Evolutionary conservation across 2,113 vertebrate genomes (phyloP).

Genomic region (Gambusia holbrooki): DNA sequence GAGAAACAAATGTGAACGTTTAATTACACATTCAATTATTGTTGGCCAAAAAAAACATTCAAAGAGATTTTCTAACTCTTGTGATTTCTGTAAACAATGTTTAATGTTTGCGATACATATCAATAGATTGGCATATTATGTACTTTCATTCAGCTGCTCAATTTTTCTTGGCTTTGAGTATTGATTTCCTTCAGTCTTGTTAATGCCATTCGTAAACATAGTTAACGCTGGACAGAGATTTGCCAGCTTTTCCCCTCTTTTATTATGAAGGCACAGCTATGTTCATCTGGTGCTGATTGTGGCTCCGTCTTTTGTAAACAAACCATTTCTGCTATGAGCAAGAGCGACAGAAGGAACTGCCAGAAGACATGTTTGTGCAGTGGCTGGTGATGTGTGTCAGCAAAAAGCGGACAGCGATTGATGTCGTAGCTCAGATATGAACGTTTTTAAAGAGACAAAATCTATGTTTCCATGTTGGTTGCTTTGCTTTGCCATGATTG

Average conservation of each 20-base stretch:
- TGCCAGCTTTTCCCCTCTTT: neutral
- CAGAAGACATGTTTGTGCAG: neutral
- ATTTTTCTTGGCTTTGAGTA: neutral
- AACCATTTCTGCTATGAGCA: neutral
- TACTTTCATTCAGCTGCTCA: neutral
- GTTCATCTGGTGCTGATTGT: neutral
- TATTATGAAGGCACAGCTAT: neutral
- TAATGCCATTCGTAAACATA: neutral
- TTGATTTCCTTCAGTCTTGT: neutral
- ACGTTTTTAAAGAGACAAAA: neutral
- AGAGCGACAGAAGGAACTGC: neutral
- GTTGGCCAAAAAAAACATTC: neutral
- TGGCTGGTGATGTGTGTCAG: conserved; percentile 17
- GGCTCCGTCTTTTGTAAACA: neutral
- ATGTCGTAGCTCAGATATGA: neutral
- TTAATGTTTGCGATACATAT: neutral
- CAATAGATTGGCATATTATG: neutral
- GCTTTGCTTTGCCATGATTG: neutral
- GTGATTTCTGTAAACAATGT: too few species aligned
- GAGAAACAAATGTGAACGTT: too few species aligned
- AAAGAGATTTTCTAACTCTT: too few species aligned
- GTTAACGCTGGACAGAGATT: neutral
- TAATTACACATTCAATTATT: neutral
- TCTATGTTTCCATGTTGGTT: neutral
- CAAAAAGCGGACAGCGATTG: neutral